Conservation (phyloP, 2,113 vertebrate genomes). For the Hippoglossus stenolepis region DNA sequence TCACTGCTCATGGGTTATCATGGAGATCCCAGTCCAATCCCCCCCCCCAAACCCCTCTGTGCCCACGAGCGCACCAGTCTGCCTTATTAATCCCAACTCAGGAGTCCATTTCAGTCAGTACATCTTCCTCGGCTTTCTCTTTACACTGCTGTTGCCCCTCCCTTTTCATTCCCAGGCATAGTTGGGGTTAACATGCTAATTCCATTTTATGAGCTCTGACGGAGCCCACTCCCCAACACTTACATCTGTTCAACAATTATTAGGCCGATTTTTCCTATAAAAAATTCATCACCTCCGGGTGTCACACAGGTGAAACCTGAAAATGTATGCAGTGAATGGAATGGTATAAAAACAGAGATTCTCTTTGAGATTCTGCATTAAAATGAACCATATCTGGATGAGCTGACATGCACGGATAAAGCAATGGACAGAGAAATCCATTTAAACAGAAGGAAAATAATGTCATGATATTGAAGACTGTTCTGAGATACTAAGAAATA, state of each 20-base stretch:
- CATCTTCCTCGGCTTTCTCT: constrained; percentile 1
- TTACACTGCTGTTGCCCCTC: constrained; percentile 1
- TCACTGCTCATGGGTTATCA: constrained; percentile 33
- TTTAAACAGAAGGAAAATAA: background rate
- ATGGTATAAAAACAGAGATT: constrained; percentile 89
- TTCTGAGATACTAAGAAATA: background rate
- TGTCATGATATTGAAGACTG: background rate
- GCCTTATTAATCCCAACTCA: constrained; percentile 50
- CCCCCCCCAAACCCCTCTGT: constrained; percentile 22
- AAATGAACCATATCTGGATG: constrained; percentile 75
- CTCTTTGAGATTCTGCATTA: constrained; percentile 88
- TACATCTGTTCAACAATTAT: constrained; percentile 99
- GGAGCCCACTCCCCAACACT: constrained; percentile 92
- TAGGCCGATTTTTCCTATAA: constrained; percentile 98
- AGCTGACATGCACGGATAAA: constrained; percentile 79
- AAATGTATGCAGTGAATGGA: constrained; percentile 96
- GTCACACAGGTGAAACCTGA: constrained; percentile 94
- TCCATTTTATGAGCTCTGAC: constrained; percentile 93
- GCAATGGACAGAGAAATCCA: constrained; percentile 41
- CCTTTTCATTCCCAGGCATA: constrained; percentile 46
- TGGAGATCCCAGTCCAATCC: constrained; percentile 35
- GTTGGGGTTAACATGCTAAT: constrained; percentile 95
- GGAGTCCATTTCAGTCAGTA: constrained; percentile 48
- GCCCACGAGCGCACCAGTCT: constrained; percentile 17
- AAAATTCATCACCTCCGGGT: constrained; percentile 98